Conservation (phyloP, 1,140 invertebrate species). For the Megalonaias nervosa region DNA sequence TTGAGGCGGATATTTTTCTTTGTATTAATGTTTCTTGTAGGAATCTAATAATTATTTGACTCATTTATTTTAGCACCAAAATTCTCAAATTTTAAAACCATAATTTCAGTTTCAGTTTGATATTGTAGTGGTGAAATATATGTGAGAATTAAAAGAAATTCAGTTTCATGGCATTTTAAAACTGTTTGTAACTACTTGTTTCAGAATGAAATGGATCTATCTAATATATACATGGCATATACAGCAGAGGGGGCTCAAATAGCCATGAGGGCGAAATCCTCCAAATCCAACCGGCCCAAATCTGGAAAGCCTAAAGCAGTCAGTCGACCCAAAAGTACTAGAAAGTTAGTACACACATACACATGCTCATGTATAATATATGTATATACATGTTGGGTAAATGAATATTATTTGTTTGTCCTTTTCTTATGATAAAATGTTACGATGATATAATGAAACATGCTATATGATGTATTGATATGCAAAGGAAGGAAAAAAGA, state of each 20-base stretch:
- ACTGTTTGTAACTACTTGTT: slow-evolving; percentile 35
- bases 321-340: slow-evolving; percentile 68
- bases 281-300: slow-evolving; percentile 55
- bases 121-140: not conserved
- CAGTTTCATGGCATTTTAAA: not conserved
- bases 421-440: not conserved
- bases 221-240: slow-evolving; percentile 72
- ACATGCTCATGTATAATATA: no score
- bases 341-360: slow-evolving; percentile 58
- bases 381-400: no score
- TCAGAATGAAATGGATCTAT: slow-evolving; percentile 65
- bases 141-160: not conserved
- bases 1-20: no score
- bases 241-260: slow-evolving; percentile 68
- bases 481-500: not conserved
- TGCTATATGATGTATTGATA: no score
- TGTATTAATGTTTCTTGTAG: not conserved
- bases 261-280: slow-evolving; percentile 52
- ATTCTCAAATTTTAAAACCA: not conserved
- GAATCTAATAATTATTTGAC: not conserved
- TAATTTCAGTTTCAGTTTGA: not conserved
- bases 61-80: not conserved
- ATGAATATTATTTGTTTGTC: not conserved
- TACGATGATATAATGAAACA: not conserved
- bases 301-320: slow-evolving; percentile 67